These are phyloP conservation scores for Thripadectes ignobilis DNA, from an alignment of 2,797 vertebrate genomes.

Conservation along the genomic window DNA sequence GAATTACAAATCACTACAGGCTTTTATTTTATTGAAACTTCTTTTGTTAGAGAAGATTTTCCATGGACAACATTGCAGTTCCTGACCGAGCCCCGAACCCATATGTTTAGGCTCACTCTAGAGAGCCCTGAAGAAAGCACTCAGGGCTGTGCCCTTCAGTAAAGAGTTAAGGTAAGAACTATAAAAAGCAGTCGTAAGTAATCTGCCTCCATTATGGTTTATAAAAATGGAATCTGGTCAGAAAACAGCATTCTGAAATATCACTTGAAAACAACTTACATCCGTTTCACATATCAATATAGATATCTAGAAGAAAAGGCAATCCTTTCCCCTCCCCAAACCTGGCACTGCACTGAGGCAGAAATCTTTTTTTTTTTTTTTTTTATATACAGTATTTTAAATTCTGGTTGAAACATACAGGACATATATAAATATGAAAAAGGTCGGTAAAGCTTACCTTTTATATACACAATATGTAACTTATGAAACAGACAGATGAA, in stretches of 20 bases:
- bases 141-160: rapidly evolving
- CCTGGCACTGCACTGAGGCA: not conserved
- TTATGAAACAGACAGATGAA: not conserved
- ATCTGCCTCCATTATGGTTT: not conserved
- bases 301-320: not conserved
- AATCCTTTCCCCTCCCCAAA: not conserved
- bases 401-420: not conserved
- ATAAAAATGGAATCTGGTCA: not conserved
- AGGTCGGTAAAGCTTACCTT: not conserved
- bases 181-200: not conserved
- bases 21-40: not conserved
- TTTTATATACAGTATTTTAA: not conserved
- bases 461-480: not conserved
- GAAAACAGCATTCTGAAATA: not conserved
- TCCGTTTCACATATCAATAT: not conserved
- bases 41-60: not conserved
- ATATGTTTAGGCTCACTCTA: not conserved
- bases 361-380: not conserved
- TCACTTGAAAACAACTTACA: not conserved
- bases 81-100: not conserved
- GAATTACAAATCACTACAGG: not conserved
- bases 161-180: not conserved
- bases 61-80: not conserved
- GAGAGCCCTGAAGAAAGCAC: not conserved
- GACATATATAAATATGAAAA: too few species aligned